Percentiles rank a stretch among this genome's conserved stretches.
These are phyloP conservation scores for Acrossocheilus fasciatus DNA, from an alignment of 2,797 vertebrate genomes.

Conservation along the genomic window DNA sequence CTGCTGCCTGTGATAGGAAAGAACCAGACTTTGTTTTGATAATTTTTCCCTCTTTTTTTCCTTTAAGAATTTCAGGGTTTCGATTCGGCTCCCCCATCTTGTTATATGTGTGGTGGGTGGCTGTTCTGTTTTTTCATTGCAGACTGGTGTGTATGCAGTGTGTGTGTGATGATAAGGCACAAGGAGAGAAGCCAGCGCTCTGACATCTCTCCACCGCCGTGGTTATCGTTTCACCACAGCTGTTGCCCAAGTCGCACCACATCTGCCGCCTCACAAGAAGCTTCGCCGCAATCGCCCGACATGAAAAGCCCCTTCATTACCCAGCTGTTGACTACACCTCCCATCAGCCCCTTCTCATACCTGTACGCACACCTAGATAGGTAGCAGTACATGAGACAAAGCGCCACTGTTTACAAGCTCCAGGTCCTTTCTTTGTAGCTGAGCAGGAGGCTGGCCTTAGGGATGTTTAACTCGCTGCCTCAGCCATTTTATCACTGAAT, in stretches of 20 bases:
- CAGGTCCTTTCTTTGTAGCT: slow-evolving; percentile 38
- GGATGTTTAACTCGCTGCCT: not conserved
- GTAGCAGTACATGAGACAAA: slow-evolving; percentile 48
- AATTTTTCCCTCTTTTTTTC: slow-evolving; percentile 65
- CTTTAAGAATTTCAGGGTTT: slow-evolving; percentile 61
- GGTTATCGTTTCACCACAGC: slow-evolving; percentile 82
- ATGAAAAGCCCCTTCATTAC: slow-evolving; percentile 22
- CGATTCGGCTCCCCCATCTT: slow-evolving; percentile 65
- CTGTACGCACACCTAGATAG: slow-evolving; percentile 51
- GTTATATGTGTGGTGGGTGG: slow-evolving; percentile 74
- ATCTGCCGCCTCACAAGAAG: slow-evolving; percentile 77
- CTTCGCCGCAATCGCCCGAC: slow-evolving; percentile 42
- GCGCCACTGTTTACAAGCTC: slow-evolving; percentile 46
- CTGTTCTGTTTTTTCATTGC: slow-evolving; percentile 74
- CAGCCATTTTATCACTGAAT: slow-evolving; percentile 79
- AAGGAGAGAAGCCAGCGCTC: slow-evolving; percentile 79
- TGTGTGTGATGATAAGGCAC: slow-evolving; percentile 75
- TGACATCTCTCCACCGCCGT: slow-evolving; percentile 80
- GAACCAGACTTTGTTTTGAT: slow-evolving; percentile 75
- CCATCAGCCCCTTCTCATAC: slow-evolving; percentile 52
- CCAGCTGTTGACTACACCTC: slow-evolving; percentile 53
- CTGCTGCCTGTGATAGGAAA: slow-evolving; percentile 72
- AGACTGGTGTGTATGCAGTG: slow-evolving; percentile 57
- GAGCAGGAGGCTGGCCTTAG: not conserved
- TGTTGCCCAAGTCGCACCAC: slow-evolving; percentile 81